A percentile compares a stretch with the other conserved stretches of the same genome.
Evolutionary conservation across 2,797 vertebrate species (phyloP).

Genomic region (Eutrigla gurnardus): DNA sequence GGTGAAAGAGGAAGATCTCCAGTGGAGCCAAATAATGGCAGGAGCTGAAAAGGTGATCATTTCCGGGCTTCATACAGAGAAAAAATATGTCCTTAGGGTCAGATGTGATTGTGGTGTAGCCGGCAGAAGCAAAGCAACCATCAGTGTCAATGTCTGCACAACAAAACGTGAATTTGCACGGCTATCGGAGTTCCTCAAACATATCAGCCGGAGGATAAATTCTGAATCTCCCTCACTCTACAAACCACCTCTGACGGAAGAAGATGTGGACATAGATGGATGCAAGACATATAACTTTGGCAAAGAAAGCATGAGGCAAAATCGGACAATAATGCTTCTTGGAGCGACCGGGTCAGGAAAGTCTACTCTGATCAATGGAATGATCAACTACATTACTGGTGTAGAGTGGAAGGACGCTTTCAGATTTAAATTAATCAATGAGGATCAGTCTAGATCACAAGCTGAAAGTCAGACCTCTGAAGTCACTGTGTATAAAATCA

Average conservation of each 20-base stretch:
- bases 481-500: slow-evolving; percentile 62
- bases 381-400: slow-evolving; percentile 72
- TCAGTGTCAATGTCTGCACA: slow-evolving; percentile 8
- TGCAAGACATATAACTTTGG: slow-evolving; percentile 25
- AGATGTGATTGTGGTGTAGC: slow-evolving; percentile 59
- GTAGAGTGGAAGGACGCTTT: slow-evolving; percentile 52
- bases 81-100: slow-evolving; percentile 52
- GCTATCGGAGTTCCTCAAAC: slow-evolving; percentile 29
- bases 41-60: slow-evolving; percentile 5
- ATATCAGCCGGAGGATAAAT: not conserved
- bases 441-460: slow-evolving; percentile 16
- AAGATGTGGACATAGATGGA: slow-evolving; percentile 16
- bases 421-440: slow-evolving; percentile 58
- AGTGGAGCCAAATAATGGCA: slow-evolving; percentile 29
- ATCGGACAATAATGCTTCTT: slow-evolving; percentile 57
- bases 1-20: slow-evolving; percentile 13
- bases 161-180: slow-evolving; percentile 8
- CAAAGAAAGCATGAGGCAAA: slow-evolving; percentile 20
- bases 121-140: slow-evolving; percentile 50
- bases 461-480: slow-evolving; percentile 52
- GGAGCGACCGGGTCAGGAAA: slow-evolving; percentile 58
- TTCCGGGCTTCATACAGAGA: slow-evolving; percentile 42
- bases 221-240: slow-evolving; percentile 16
- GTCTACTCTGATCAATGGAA: slow-evolving; percentile 54
- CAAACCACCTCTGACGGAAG: slow-evolving; percentile 32